These are phyloP conservation scores for Climacteris rufus DNA, from an alignment of 2,113 vertebrate genomes.

Conservation along the genomic window DNA sequence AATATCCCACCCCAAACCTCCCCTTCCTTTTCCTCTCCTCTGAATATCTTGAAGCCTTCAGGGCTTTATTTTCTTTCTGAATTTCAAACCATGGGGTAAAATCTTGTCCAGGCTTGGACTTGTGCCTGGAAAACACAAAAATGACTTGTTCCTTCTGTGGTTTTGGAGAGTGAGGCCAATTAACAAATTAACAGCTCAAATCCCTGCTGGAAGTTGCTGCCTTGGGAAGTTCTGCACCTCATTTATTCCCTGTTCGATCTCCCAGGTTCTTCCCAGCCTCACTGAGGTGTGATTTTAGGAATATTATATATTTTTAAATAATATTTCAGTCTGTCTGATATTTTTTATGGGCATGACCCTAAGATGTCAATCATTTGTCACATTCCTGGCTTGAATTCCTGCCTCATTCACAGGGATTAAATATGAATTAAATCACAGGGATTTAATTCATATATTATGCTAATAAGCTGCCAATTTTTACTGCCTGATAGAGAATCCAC, in stretches of 20 bases:
- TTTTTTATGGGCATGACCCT: not conserved
- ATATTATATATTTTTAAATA: fast-evolving
- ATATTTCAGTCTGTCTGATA: not conserved
- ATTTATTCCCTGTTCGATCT: not conserved
- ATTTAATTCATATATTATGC: not conserved
- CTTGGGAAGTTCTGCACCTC: not conserved
- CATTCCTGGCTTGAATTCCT: not conserved
- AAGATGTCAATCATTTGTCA: not conserved
- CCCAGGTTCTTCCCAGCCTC: not conserved
- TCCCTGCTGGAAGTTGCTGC: not conserved
- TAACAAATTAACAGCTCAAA: not conserved
- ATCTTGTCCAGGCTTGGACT: not conserved
- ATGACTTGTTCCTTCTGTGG: not conserved
- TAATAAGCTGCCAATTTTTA: not conserved
- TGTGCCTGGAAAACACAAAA: not conserved
- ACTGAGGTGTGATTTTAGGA: not conserved
- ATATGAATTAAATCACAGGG: not conserved
- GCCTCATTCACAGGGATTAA: not conserved
- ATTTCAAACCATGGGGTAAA: not conserved
- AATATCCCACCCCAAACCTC: not conserved
- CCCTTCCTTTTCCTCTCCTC: not conserved
- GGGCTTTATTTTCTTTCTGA: not conserved
- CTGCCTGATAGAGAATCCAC: not conserved
- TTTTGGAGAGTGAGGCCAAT: not conserved
- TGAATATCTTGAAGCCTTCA: not conserved